Evolutionary conservation across 2,113 vertebrate genomes (phyloP).

Genomic region (Phasianus colchicus): DNA sequence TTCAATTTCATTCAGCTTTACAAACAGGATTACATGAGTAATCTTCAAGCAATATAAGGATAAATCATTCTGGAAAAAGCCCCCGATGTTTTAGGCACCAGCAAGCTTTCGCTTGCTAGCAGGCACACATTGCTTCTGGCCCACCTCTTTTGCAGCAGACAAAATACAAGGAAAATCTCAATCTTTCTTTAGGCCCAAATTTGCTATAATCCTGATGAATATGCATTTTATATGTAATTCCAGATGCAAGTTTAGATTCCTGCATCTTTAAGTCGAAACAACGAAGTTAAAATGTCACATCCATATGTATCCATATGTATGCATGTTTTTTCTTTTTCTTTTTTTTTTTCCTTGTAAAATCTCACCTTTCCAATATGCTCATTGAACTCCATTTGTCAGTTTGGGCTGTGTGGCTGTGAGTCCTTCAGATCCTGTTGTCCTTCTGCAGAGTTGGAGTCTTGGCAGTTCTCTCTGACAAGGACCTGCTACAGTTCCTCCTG

Average conservation of each 20-base stretch:
- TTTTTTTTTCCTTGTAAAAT: not conserved
- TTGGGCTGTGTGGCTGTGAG: not conserved
- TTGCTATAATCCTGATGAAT: constrained; percentile 45
- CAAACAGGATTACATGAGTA: constrained; percentile 73
- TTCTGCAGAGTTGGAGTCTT: not conserved
- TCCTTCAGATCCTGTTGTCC: not conserved
- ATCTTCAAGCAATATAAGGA: constrained; percentile 65
- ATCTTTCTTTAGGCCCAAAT: constrained; percentile 40
- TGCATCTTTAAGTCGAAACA: not conserved
- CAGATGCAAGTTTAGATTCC: not conserved
- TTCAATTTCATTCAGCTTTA: constrained; percentile 51
- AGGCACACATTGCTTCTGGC: constrained; percentile 51
- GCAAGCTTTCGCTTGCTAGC: constrained; percentile 57
- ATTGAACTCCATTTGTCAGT: not conserved
- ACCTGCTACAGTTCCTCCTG: not conserved
- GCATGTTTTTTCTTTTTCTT: not conserved
- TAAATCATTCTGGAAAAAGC: constrained; percentile 56
- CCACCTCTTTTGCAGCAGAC: constrained; percentile 12
- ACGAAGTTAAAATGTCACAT: not conserved
- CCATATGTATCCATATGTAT: rapidly evolving
- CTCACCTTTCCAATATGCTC: not conserved
- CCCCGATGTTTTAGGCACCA: constrained; percentile 49
- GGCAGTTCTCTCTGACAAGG: not conserved
- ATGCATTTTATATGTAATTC: not conserved
- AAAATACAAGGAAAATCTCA: constrained; percentile 42